Percentiles rank a stretch among this genome's conserved stretches.
Conservation (phyloP, 2,113 vertebrate species). For the Oreamnos americanus region DNA sequence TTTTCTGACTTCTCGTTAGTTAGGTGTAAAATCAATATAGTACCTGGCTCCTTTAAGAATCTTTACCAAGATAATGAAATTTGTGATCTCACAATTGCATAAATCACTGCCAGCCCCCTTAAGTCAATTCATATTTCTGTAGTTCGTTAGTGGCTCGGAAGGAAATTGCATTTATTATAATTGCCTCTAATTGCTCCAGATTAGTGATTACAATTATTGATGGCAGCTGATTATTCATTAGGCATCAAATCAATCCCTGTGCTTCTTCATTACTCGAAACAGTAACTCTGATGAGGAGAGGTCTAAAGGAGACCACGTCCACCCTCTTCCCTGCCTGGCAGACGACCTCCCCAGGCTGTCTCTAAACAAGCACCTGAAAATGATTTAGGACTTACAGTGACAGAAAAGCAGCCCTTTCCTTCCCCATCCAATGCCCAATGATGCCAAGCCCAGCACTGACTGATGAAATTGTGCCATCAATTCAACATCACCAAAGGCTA, state of each 20-base stretch:
- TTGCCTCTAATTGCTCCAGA: constrained; percentile 89
- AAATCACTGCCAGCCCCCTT: constrained; percentile 82
- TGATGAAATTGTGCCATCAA: not conserved
- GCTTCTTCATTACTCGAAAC: constrained; percentile 82
- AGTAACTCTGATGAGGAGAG: constrained; percentile 82
- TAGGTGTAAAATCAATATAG: not conserved
- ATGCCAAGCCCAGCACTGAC: not conserved
- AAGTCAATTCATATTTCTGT: constrained; percentile 87
- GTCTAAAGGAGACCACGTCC: constrained; percentile 72
- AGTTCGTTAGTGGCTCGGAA: constrained; percentile 86
- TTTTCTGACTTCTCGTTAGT: not conserved
- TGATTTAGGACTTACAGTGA: constrained; percentile 51
- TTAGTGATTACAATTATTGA: constrained; percentile 92
- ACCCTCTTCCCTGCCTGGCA: constrained; percentile 41
- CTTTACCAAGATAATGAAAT: constrained; percentile 65
- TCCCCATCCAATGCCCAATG: not conserved
- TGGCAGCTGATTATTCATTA: constrained; percentile 90
- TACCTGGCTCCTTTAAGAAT: constrained; percentile 72
- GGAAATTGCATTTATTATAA: constrained; percentile 91
- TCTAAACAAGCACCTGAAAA: constrained; percentile 61
- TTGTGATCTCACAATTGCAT: constrained; percentile 77
- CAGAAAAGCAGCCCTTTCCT: not conserved
- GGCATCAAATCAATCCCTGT: constrained; percentile 85
- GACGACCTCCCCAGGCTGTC: not conserved
- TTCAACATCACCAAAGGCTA: constrained; percentile 34